Conservation (phyloP, 2,888 invertebrate genomes). For the Zonitis immaculata region DNA sequence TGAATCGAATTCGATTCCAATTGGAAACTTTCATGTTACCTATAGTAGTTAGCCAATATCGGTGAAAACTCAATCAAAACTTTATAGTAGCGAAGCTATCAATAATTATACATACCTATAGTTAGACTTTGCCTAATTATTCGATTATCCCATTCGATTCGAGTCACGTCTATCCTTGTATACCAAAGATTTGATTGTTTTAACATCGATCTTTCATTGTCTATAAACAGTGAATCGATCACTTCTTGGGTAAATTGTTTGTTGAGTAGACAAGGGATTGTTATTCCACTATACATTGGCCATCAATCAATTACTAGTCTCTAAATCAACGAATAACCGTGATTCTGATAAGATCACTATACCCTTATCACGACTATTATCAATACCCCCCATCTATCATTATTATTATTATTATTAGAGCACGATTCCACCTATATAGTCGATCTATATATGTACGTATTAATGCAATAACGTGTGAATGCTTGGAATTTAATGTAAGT, state of each 20-base stretch:
- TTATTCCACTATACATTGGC: not conserved
- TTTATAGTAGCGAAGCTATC: too few relatives aligned
- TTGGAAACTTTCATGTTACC: too few relatives aligned
- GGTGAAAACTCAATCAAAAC: too few relatives aligned
- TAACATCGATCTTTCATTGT: not conserved
- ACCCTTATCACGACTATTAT: not conserved
- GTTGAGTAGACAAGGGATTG: not conserved
- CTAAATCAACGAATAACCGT: not conserved
- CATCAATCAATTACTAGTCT: not conserved
- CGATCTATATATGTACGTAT: too few relatives aligned
- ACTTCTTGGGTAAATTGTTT: not conserved
- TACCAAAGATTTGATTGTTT: not conserved
- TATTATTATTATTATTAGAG: too few relatives aligned
- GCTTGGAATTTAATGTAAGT: constrained; percentile 13
- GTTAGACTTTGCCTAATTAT: too few relatives aligned
- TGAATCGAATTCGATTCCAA: too few relatives aligned
- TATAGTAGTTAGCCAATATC: too few relatives aligned
- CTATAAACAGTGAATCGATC: not conserved
- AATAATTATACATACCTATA: too few relatives aligned
- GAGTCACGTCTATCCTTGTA: not conserved
- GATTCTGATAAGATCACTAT: not conserved
- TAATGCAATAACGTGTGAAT: constrained; percentile 10
- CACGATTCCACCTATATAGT: too few relatives aligned
- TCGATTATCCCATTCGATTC: not conserved
- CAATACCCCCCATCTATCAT: not conserved